Percentiles rank a stretch among this genome's conserved stretches.
phyloP scores from a whole-genome alignment of 2,888 invertebrate genomes.

The Prosopocoilus inquinatus region DNA sequence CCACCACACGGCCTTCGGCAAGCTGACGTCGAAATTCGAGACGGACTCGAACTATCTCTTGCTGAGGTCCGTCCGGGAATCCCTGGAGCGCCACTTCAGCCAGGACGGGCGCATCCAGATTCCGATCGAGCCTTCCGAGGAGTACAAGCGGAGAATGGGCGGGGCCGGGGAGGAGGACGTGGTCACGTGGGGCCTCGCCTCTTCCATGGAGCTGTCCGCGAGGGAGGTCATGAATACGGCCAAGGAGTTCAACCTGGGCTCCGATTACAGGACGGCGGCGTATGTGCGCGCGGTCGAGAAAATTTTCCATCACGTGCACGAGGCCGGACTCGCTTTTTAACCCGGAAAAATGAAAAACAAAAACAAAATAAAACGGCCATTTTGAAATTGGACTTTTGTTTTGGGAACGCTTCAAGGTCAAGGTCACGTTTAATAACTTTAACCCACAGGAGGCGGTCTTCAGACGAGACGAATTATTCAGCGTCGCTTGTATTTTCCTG shows the following conservation, averaged over 20 bases:
- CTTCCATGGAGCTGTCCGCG: conserved; percentile 75
- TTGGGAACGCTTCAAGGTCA: no score
- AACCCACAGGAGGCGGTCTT: no score
- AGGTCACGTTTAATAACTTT: no score
- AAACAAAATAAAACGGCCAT: no score
- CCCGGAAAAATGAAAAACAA: no score
- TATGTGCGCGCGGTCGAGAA: conserved; percentile 29
- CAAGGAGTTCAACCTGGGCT: conserved; percentile 68
- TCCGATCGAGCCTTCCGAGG: conserved; percentile 61
- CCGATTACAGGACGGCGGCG: conserved; percentile 27
- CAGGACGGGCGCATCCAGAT: conserved; percentile 17
- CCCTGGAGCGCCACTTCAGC: conserved; percentile 47
- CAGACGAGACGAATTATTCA: no score
- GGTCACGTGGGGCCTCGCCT: conserved; percentile 80
- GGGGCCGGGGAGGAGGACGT: conserved; percentile 84
- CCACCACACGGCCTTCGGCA: conserved; percentile 86
- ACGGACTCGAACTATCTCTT: conserved; percentile 79
- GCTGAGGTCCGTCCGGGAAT: conserved; percentile 59
- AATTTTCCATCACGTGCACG: conserved; percentile 26
- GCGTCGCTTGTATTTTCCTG: no score
- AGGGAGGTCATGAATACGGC: conserved; percentile 66
- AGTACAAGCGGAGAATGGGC: conserved; percentile 66
- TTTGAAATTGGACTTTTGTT: no score
- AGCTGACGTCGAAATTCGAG: conserved; percentile 84
- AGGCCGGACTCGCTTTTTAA: conserved; percentile 53